phyloP scores from a whole-genome alignment of 2,888 invertebrate genomes.

The Poecilobothrus nobilitatus region DNA sequence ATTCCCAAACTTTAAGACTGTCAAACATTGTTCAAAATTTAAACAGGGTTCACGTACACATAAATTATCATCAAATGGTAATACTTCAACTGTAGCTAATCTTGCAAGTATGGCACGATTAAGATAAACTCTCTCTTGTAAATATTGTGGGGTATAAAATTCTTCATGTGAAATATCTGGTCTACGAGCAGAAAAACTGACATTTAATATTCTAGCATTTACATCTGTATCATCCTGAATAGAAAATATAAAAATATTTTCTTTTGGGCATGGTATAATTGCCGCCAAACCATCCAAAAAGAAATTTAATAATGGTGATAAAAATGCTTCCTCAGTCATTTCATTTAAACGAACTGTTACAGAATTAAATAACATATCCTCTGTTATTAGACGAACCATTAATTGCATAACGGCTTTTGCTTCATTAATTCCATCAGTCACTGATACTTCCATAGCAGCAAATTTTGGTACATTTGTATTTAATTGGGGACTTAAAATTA shows the following conservation, averaged over 20 bases:
- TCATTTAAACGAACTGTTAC: slow-evolving; percentile 87
- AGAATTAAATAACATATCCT: slow-evolving; percentile 89
- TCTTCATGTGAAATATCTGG: slow-evolving; percentile 70
- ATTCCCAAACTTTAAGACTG: slow-evolving; percentile 85
- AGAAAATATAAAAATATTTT: slow-evolving; percentile 87
- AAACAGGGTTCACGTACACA: slow-evolving; percentile 92
- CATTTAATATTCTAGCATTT: slow-evolving; percentile 76
- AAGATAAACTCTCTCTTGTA: slow-evolving; percentile 89
- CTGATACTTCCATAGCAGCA: slow-evolving; percentile 89
- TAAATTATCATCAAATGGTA: slow-evolving; percentile 93
- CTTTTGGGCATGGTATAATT: slow-evolving; percentile 84
- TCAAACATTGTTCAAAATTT: slow-evolving; percentile 86
- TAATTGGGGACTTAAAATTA: slow-evolving; percentile 81
- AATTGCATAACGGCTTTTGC: slow-evolving; percentile 88
- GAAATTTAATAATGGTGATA: slow-evolving; percentile 78
- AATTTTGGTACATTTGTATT: slow-evolving; percentile 92
- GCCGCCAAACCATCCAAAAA: slow-evolving; percentile 87
- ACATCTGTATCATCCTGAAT: slow-evolving; percentile 90
- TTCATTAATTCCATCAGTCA: slow-evolving; percentile 89
- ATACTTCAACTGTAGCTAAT: slow-evolving; percentile 80
- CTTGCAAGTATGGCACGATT: slow-evolving; percentile 80
- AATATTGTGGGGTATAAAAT: slow-evolving; percentile 79
- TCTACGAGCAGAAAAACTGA: slow-evolving; percentile 82
- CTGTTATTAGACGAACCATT: slow-evolving; percentile 81
- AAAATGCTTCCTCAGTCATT: slow-evolving; percentile 86